Evolutionary conservation across 2,113 vertebrate species (phyloP).

Genomic region (Zingel zingel): DNA sequence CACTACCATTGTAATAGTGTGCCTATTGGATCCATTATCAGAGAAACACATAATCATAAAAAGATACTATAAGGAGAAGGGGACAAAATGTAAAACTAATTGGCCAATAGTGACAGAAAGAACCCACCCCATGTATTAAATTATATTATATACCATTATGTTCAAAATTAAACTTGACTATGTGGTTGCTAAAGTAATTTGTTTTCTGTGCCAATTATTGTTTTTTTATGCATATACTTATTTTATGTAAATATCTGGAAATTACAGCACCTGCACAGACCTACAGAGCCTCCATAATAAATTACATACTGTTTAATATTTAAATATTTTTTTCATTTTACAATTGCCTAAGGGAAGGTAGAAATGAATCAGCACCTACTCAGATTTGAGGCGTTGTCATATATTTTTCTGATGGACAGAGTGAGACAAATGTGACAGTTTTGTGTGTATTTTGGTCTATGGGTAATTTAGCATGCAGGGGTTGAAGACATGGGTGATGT

Average conservation of each 20-base stretch:
- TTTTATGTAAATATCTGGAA: too few relatives aligned
- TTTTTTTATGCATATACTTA: background rate
- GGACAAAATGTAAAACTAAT: background rate
- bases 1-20: background rate
- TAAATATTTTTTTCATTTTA: background rate
- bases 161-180: background rate
- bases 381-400: background rate
- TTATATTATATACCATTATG: background rate
- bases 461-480: background rate
- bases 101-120: background rate
- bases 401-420: background rate
- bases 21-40: background rate
- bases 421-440: background rate
- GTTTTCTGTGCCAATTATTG: background rate
- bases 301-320: background rate
- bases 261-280: background rate
- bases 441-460: background rate
- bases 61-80: background rate
- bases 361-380: background rate
- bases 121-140: background rate
- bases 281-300: background rate
- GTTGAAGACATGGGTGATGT: background rate
- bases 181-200: background rate
- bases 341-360: background rate
- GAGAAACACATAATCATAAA: background rate